Base-by-base conservation (phyloP, 2,113 vertebrate species). In the Carassius gibelio region DNA sequence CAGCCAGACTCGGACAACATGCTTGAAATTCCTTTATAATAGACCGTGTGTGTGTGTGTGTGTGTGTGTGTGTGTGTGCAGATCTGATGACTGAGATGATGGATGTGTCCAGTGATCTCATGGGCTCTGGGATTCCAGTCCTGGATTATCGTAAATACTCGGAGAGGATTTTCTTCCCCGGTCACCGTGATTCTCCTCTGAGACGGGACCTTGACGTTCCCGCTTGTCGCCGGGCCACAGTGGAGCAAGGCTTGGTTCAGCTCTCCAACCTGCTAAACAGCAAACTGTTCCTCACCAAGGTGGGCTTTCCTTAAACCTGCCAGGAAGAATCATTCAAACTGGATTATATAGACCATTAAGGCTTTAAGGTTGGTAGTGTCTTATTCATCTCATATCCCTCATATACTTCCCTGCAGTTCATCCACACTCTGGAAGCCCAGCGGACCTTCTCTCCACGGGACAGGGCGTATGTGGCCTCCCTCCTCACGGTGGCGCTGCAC, bases 41-140 rank as follows among this genome's bases (percentile, higher is more conserved):
- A 61, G 72, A 36, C 57, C 5, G 19, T 80, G 19, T 48, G 10
- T 21, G 30, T 80, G 23, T 57, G 5, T 48, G 10, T 21, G 30
- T 80, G 23, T 57, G 5, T n/a, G 23, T 57, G 7, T n/a, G 3
- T 19, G 6, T 81, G 3, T 55, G 52, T 62, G 75, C 92, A 99
- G 98, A 99, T 91, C 92, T 99, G 82, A 99, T 99, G 98, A 99
- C 98, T 0, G 98, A 99, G 92, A 99, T 99, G 97, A 99, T 98
- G 87, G 98, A 99, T 88, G 96, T 98, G 91, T 98, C 98, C 86
- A 99, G 98, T 89, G 98, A 99, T 89, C 92, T 99, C 61, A 96
- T 97, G 87, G 97, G 97, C 26, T 99, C 97, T 0, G 97, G 98
- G 57, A 99, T 99, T 74, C 98, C 98, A 45, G 97, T 99, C 94